Evolutionary conservation across 2,797 vertebrate species (phyloP), one percentile per base, ranked within the genome.

Genomic region (Danio albolineatus): DNA sequence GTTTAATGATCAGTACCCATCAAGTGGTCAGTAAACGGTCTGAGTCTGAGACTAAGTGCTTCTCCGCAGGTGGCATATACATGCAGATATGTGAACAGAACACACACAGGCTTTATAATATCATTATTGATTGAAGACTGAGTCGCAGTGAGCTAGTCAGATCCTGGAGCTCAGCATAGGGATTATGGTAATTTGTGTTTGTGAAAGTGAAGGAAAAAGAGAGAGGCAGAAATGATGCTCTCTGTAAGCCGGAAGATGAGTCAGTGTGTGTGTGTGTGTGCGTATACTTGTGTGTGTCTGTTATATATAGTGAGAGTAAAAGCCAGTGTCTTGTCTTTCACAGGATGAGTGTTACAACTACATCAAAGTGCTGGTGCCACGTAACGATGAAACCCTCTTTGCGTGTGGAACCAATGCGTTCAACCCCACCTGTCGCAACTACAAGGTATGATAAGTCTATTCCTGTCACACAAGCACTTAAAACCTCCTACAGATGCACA

Each of bases 261-360:
- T 70, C 44, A 46, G 21, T 73, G 48, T 59, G 5, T 74, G 41
- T n/a, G 5, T 74, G 41, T n/a, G 48, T 62, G 19, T 39, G 64
- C 65, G 43, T 17, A 17, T 67, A 19, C 48, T 41, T 43, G 39
- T 67, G 43, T 46, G 46, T 36, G 28, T 46, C 5, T n/a, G 66
- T 49, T 81, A 70, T 43, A 10, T 77, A 56, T 60, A 43, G 59
- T 76, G 70, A 21, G 64, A 65, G 74, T 69, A 51, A 80, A 74
- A 76, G 78, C 28, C 59, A 78, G 65, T 69, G 51, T 82, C 86
- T 85, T 83, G 51, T 79, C 61, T 86, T 85, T 74, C 17, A n/a
- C 91, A 98, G 97, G 96, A 96, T 0, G 97, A 97, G 88, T 97
- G 97, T 86, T 96, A 98, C 94, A 98, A 98, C 90, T 98, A 97